Percentiles rank a stretch among this genome's conserved stretches.
These are phyloP conservation scores for Panonychus citri DNA, from an alignment of 1,140 invertebrate genomes.

Conservation along the genomic window DNA sequence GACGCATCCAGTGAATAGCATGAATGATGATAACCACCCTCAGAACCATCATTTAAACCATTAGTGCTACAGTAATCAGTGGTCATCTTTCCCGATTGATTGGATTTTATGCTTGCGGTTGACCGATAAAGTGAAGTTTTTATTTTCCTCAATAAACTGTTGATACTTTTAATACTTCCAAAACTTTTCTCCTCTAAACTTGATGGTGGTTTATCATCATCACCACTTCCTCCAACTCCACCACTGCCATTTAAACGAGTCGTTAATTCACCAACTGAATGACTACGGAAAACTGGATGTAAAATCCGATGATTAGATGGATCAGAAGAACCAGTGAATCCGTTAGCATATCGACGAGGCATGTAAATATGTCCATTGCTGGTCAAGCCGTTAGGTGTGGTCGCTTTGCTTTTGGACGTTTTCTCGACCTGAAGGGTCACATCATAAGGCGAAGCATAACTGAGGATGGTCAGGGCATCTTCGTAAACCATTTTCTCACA, in stretches of 20 bases:
- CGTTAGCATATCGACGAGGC: neutral
- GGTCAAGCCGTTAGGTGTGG: neutral
- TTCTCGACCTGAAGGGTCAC: slow-evolving; percentile 42
- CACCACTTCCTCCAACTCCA: no score
- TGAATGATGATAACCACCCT: neutral
- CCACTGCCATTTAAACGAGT: slow-evolving; percentile 12
- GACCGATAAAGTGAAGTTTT: slow-evolving; percentile 3
- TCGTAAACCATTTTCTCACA: slow-evolving; percentile 69
- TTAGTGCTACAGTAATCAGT: slow-evolving; percentile 17
- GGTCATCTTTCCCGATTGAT: slow-evolving; percentile 23
- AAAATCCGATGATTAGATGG: neutral
- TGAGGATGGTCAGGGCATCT: slow-evolving; percentile 64
- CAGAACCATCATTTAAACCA: neutral
- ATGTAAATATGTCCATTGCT: neutral
- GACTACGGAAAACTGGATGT: slow-evolving; percentile 41
- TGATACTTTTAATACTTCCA: neutral
- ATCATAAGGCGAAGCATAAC: slow-evolving; percentile 74
- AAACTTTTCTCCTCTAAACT: neutral
- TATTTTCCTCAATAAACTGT: slow-evolving; percentile 13
- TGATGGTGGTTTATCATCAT: neutral
- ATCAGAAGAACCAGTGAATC: neutral
- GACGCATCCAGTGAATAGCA: neutral
- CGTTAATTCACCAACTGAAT: slow-evolving; percentile 36
- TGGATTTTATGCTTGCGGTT: slow-evolving; percentile 2
- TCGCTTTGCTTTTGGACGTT: slow-evolving; percentile 7